Evolutionary conservation across 2,113 vertebrate species (phyloP), one percentile per base, ranked within the genome.

Genomic region (Anarrhichthys ocellatus): DNA sequence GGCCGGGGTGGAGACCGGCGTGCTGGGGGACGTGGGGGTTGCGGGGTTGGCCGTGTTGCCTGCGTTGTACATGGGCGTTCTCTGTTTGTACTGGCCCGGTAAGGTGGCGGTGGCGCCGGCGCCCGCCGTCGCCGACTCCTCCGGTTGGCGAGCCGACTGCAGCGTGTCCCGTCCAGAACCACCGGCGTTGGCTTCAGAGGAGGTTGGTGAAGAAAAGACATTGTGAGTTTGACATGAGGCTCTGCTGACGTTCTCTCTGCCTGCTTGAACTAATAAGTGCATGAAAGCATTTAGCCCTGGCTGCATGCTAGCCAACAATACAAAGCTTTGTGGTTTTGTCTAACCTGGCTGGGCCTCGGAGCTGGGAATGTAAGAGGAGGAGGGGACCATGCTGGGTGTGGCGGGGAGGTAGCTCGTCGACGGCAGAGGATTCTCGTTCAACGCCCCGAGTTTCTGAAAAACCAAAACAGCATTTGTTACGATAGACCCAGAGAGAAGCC

Each of bases 341-440:
- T 91, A 6, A 95, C 95, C 95, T 92, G 94, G 94, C 87, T 95
- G 94, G 0, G 94, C 89, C 92, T 99, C 98, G 1, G 97, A 97
- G 91, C 96, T 99, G 85, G 98, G 97, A 92, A 96, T 96, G 46
- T 99, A 99, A 0, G 98, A 98, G 4, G 98, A 99, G 4, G 98
- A 97, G 0, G 98, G 98, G 70, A 99, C 97, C 94, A 97, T 97
- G 17, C 98, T 99, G 83, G 98, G 98, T 0, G 97, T 98, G 64
- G 98, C 97, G 0, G 98, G 98, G 78, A 99, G 91, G 59, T 99
- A 99, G 87, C 98, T 99, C 3, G 98, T 99, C n/a, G 98, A 99
- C 0, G 98, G 98, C 65, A 99, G 94, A 1, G 96, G 96, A 18
- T 97, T 96, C 90, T 99, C 98, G 6, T 96, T 99, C 85, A 99